Evolutionary conservation across 1,140 invertebrate genomes (phyloP).

Genomic region (Caerostris darwini): DNA sequence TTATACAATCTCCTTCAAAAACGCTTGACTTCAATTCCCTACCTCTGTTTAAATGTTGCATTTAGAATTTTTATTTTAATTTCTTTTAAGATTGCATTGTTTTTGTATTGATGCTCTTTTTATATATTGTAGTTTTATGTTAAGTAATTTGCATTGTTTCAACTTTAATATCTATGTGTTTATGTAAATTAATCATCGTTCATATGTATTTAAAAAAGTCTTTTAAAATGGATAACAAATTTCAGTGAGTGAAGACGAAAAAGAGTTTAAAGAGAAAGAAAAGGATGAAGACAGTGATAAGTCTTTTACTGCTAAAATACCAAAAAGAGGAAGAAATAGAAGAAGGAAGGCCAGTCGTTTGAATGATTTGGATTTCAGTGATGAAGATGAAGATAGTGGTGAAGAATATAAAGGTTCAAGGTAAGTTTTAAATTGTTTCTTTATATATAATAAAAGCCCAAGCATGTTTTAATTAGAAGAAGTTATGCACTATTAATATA

Average conservation of each 20-base stretch:
- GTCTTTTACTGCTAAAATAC: conserved; percentile 37
- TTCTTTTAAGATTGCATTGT: no score
- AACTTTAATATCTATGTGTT: no score
- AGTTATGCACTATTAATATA: no score
- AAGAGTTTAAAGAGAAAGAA: conserved; percentile 79
- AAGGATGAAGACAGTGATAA: conserved; percentile 78
- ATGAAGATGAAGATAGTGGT: conserved; percentile 86
- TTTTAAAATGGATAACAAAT: background rate
- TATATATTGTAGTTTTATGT: background rate
- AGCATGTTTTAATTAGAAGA: no score
- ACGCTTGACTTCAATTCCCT: no score
- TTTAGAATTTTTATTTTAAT: no score
- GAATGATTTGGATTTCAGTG: conserved; percentile 90
- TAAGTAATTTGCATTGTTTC: background rate
- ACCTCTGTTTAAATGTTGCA: no score
- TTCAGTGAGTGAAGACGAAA: conserved; percentile 85
- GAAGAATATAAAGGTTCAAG: conserved; percentile 91
- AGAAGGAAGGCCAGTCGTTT: conserved; percentile 84
- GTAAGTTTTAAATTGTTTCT: no score
- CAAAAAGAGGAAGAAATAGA: conserved; percentile 58
- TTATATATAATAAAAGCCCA: background rate
- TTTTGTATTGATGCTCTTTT: background rate
- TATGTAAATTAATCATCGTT: no score
- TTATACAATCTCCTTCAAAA: no score
- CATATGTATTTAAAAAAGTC: conserved; percentile 64